Evolutionary conservation across 2,797 vertebrate species (phyloP), one percentile per base, ranked within the genome.

Genomic region (Alauda arvensis): DNA sequence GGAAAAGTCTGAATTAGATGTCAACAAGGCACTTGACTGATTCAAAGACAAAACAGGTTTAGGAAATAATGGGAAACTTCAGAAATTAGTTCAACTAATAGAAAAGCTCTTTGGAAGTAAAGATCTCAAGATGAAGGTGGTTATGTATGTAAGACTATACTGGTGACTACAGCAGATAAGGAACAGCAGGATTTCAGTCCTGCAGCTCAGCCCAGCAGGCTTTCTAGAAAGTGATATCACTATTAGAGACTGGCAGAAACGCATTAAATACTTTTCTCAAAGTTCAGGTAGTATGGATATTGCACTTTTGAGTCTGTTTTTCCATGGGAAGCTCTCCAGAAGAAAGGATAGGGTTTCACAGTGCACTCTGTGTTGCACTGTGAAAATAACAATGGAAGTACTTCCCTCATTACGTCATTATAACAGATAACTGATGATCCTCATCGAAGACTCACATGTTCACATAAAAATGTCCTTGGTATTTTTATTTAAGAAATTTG

Each of bases 201-300:
- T 59, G 37, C 46, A 80, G 51, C 90, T 84, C 90, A 62, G 55
- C 49, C 61, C 71, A 89, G 72, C 76, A 93, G 72, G 26, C 52
- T 76, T 92, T 88, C 83, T 88, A 87, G 89, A 94, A 83, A 85
- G 75, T 87, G 79, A 87, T 95, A 92, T 67, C 10, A 10, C 59
- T 85, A 68, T 92, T 94, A 91, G 10, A 72, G 45, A 77, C 74
- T 23, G 25, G 48, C 29, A 83, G 88, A 90, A 94, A 66, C 84
- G 66, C 77, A 89, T 94, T 87, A 94, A 93, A 93, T 91, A 85
- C 65, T 91, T 92, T 90, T 91, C 89, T 93, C 77, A 90, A 87
- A 87, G 86, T 92, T 86, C 78, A 88, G 68, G 28, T 74, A 63
- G 37, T 70, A 82, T 20, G 17, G 90, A 91, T 93, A 92, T 92